A percentile compares a stretch with the other conserved stretches of the same genome.
These are phyloP conservation scores for Lepeophtheirus nordmannii DNA, from an alignment of 2,888 invertebrate species.

Conservation along the genomic window DNA sequence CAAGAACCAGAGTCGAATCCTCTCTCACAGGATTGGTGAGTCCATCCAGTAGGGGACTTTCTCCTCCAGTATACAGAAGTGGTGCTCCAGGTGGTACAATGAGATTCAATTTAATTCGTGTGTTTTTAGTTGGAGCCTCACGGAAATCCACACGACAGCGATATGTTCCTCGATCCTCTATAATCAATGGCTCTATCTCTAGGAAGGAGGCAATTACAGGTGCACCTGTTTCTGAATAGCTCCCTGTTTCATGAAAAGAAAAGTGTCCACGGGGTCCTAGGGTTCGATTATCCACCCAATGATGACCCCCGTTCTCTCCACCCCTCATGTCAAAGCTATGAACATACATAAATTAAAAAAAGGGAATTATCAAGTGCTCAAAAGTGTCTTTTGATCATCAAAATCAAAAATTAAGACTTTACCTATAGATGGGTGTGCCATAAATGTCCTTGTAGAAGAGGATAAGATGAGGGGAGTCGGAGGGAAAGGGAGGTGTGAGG, in stretches of 20 bases:
- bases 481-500: conserved; percentile 30
- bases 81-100: conserved; percentile 5
- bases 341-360: neutral
- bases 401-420: conserved; percentile 18
- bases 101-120: conserved; percentile 18
- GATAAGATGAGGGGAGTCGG: conserved; percentile 31
- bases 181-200: conserved; percentile 1
- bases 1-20: conserved; percentile 11
- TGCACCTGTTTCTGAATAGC: conserved; percentile 18
- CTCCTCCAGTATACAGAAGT: neutral
- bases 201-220: conserved; percentile 9
- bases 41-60: neutral
- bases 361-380: no score
- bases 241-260: conserved; percentile 15
- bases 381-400: no score
- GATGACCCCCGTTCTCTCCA: conserved; percentile 11
- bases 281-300: conserved; percentile 21
- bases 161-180: conserved; percentile 4
- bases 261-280: conserved; percentile 13
- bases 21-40: conserved; percentile 15
- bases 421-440: conserved; percentile 32
- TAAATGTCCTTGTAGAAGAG: conserved; percentile 32
- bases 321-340: conserved; percentile 19
- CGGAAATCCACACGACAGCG: conserved; percentile 20
- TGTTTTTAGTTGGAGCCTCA: conserved; percentile 22